Base-by-base conservation (phyloP, 2,888 invertebrate genomes). In the Neocrepidodera transversa region DNA sequence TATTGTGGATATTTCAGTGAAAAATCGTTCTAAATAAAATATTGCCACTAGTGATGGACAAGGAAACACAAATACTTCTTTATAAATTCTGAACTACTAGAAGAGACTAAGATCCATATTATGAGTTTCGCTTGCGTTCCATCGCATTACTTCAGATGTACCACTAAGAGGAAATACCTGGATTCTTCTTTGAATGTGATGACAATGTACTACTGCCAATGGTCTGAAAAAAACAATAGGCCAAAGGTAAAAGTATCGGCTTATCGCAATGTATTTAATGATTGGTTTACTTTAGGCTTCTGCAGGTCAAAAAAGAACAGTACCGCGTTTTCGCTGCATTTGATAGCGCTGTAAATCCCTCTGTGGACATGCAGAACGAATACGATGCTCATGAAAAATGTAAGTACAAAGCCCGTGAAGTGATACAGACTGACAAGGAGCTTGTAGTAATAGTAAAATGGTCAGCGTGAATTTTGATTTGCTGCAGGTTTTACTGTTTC, bases 111-210 rank as follows among this genome's bases (percentile, higher is more conserved):
- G 10, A 16, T 8, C 6, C 64, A 64, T 23, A 64, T 62, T 55
- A 17, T 52, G n/a, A 51, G 55, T n/a, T 70, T 68, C 58, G 67
- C 69, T 32, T 55, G 65, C 7, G 54, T 70, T n/a, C 68, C 68
- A 47, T 69, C 70, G 2, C 69, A 69, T 52, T 71, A 71, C 47
- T 68, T 66, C 54, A 55, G 67, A 28, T 26, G 57, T 2, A 23
- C 28, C 1, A 50, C 32, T 49, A 42, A 16, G 13, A 57, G 47
- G 35, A 40, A 57, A 16, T 60, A 60, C 49, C 14, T 69, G 20
- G 66, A 68, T 40, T 16, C 62, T 10, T 54, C 56, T 18, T 36
- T 68, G 11, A 70, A 67, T 58, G 58, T 68, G 26, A 50, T 60
- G 10, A 60, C 66, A 56, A 68, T 68, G 68, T 50, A 66, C 30